Percentiles rank a stretch among this genome's conserved stretches.
Conservation (phyloP, 2,797 vertebrate species). For the Characodon lateralis region DNA sequence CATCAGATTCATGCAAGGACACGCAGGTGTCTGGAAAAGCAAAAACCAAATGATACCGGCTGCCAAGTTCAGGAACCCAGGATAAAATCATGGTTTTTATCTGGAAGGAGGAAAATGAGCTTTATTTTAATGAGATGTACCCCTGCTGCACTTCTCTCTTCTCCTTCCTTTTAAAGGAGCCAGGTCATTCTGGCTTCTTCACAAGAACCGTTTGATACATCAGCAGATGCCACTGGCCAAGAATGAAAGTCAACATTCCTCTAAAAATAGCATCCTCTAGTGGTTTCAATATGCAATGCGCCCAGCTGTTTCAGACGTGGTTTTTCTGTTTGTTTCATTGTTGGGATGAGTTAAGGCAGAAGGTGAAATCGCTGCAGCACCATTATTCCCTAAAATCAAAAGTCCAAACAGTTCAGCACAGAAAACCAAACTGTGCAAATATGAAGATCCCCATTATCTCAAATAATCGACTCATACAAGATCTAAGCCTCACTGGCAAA, state of each 20-base stretch:
- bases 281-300: background rate
- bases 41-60: background rate
- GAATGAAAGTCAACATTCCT: background rate
- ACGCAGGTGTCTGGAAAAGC: background rate
- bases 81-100: background rate
- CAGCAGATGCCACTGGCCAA: background rate
- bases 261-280: background rate
- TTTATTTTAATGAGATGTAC: background rate
- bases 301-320: background rate
- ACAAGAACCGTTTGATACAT: background rate
- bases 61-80: background rate
- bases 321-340: background rate
- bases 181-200: background rate
- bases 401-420: background rate
- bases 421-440: background rate
- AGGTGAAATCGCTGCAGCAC: background rate
- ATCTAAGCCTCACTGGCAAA: background rate
- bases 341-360: background rate
- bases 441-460: background rate
- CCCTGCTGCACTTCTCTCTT: background rate
- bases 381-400: background rate
- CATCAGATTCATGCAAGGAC: background rate
- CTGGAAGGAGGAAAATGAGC: background rate
- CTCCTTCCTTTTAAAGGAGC: background rate
- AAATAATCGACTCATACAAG: background rate